Percentiles rank a stretch among this genome's conserved stretches.
Conservation (phyloP, 2,888 invertebrate species). For the Epinotia brunnichana region DNA sequence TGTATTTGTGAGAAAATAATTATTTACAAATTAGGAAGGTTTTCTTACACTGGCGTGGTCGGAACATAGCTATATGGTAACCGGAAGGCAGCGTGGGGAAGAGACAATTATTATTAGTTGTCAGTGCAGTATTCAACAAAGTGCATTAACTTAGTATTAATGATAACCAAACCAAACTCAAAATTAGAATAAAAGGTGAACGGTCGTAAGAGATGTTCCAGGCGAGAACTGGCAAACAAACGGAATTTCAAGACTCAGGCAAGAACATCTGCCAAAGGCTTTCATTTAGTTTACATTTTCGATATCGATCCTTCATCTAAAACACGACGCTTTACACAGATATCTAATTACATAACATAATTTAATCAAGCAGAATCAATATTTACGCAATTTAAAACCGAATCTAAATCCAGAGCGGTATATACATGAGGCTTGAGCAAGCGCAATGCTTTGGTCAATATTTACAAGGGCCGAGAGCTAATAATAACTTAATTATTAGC, state of each 20-base stretch:
- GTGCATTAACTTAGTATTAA: conserved; percentile 44
- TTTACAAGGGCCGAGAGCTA: conserved; percentile 39
- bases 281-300: conserved; percentile 32
- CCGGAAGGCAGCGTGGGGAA: conserved; percentile 79
- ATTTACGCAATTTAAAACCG: conserved; percentile 39
- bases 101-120: conserved; percentile 67
- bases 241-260: conserved; percentile 34
- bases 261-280: conserved; percentile 22
- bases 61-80: conserved; percentile 82
- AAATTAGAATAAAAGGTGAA: conserved; percentile 45
- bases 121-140: conserved; percentile 54
- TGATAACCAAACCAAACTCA: conserved; percentile 46
- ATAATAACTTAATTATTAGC: conserved; percentile 40
- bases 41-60: conserved; percentile 87
- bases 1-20: conserved; percentile 12
- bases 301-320: conserved; percentile 47
- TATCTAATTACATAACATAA: conserved; percentile 51
- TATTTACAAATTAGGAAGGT: conserved; percentile 6
- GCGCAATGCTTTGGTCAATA: conserved; percentile 59
- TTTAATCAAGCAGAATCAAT: conserved; percentile 44
- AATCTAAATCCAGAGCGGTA: conserved; percentile 54
- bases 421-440: conserved; percentile 57
- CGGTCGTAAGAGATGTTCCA: conserved; percentile 81
- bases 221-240: conserved; percentile 49
- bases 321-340: conserved; percentile 49